phyloP scores from a whole-genome alignment of 1,140 invertebrate species.

The Drosophila kikkawai region DNA sequence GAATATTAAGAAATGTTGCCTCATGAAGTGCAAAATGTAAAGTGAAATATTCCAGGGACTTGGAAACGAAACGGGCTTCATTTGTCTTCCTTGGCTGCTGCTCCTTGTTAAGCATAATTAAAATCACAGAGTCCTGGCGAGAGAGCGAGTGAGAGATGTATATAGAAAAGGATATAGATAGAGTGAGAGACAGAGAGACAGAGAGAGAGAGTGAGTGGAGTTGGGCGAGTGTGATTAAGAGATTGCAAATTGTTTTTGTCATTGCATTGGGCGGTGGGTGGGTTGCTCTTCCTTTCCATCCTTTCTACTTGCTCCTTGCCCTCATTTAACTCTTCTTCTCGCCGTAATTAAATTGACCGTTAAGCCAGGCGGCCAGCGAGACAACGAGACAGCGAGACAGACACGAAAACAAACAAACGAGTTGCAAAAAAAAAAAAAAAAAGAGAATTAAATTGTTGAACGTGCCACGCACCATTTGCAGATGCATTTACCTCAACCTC shows the following conservation, averaged over 20 bases:
- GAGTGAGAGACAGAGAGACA: background rate
- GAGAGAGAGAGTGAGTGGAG: conserved; percentile 1
- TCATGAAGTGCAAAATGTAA: conserved; percentile 13
- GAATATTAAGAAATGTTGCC: conserved; percentile 10
- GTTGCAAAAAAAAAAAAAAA: conserved; percentile 9
- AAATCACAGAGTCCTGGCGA: conserved; percentile 38
- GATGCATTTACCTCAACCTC: conserved; percentile 36
- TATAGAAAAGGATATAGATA: background rate
- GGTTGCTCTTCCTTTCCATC: background rate
- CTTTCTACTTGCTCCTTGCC: background rate
- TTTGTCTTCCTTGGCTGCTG: conserved; percentile 35
- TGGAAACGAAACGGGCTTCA: conserved; percentile 25
- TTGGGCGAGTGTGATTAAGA: conserved; percentile 36
- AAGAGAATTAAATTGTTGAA: conserved; percentile 20
- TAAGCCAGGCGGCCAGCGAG: conserved; percentile 11
- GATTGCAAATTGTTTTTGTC: conserved; percentile 46
- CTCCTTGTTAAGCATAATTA: conserved; percentile 59
- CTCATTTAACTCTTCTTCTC: conserved; percentile 30
- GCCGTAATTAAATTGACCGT: conserved; percentile 37
- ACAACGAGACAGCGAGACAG: conserved; percentile 17
- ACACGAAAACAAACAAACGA: conserved; percentile 20
- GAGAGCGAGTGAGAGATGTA: background rate
- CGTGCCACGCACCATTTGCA: conserved; percentile 60
- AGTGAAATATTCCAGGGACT: conserved; percentile 7
- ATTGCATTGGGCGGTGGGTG: background rate